phyloP scores from a whole-genome alignment of 2,888 invertebrate species.

The Apamea sordens region DNA sequence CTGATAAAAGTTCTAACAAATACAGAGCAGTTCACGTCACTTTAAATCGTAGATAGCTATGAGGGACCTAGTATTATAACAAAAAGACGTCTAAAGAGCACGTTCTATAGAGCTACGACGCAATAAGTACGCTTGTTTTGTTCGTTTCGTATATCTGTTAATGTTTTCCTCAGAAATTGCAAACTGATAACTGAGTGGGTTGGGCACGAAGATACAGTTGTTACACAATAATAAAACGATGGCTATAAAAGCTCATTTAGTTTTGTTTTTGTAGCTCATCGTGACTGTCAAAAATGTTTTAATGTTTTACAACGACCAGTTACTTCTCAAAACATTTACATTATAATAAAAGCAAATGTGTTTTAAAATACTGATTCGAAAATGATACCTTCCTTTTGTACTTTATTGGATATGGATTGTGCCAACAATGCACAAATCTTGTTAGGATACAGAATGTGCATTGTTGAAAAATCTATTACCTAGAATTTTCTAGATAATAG shows the following conservation, averaged over 20 bases:
- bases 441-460: too few species aligned
- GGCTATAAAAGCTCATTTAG: background rate
- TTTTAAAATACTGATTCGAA: background rate
- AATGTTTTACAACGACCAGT: background rate
- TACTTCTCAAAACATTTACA: background rate
- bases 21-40: background rate
- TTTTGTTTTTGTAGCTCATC: too few species aligned
- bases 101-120: background rate
- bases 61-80: slow-evolving; percentile 11
- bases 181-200: background rate
- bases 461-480: too few species aligned
- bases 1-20: slow-evolving; percentile 17
- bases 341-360: background rate
- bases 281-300: background rate
- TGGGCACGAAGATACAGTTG: background rate
- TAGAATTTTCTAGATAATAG: background rate
- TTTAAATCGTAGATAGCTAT: background rate
- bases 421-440: too few species aligned
- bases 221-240: background rate
- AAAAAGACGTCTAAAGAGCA: background rate
- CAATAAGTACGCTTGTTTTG: slow-evolving; percentile 20
- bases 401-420: background rate
- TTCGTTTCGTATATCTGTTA: background rate
- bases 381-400: background rate
- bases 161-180: background rate